Evolutionary conservation across 37 sponge, comb jelly and placozoan species (phyloP).

Genomic region (Geodia barretti): DNA sequence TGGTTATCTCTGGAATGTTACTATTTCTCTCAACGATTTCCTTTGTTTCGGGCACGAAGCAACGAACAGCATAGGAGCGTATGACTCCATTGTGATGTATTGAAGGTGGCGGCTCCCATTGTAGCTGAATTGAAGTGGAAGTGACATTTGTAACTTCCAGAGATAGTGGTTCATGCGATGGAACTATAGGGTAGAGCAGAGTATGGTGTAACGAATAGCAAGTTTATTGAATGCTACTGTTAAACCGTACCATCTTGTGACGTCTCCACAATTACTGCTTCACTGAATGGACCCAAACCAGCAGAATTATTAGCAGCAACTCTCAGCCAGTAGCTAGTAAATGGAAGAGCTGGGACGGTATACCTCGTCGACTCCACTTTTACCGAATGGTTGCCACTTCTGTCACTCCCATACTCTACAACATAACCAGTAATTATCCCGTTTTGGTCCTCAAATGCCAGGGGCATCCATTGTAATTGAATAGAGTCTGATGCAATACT

Average conservation of each 20-base stretch:
- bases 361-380: not conserved
- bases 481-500: not conserved
- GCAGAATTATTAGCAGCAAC: not conserved
- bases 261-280: not conserved
- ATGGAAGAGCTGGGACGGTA: not conserved
- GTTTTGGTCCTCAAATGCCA: not conserved
- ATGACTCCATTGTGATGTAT: too few species aligned
- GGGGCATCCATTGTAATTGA: not conserved
- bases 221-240: too few species aligned
- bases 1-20: too few species aligned
- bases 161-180: too few species aligned
- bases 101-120: too few species aligned
- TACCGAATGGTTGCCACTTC: not conserved
- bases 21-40: too few species aligned
- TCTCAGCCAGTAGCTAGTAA: not conserved
- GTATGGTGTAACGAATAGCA: too few species aligned
- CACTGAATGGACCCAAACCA: not conserved
- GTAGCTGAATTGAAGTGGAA: too few species aligned
- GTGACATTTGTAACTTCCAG: too few species aligned
- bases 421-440: not conserved
- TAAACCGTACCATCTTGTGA: not conserved
- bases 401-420: not conserved
- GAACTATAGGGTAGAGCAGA: too few species aligned
- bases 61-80: too few species aligned
- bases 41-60: too few species aligned